These are phyloP conservation scores for Phataginus tricuspis DNA, from an alignment of 2,797 vertebrate species.

Conservation along the genomic window DNA sequence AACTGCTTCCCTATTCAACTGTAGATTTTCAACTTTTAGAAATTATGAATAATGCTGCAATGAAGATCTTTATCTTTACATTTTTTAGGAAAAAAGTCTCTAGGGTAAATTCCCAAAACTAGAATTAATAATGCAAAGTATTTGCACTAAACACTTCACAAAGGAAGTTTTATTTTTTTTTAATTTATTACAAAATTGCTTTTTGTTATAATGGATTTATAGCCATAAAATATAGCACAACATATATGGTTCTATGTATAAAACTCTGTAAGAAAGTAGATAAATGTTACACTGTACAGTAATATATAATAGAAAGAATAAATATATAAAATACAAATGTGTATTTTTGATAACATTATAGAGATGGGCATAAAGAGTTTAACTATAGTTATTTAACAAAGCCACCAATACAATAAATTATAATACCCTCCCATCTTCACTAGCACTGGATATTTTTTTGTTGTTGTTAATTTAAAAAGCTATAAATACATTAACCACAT, in stretches of 20 bases:
- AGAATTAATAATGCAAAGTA: not conserved
- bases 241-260: not conserved
- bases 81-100: not conserved
- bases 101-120: not conserved
- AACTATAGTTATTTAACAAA: not conserved
- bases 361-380: not conserved
- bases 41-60: not conserved
- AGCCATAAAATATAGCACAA: not conserved
- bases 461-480: not conserved
- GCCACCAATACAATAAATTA: not conserved
- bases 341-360: not conserved
- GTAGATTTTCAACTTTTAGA: not conserved
- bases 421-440: not conserved
- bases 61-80: not conserved
- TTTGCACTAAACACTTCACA: not conserved
- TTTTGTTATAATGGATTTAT: conserved; percentile 1
- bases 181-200: not conserved
- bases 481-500: not conserved
- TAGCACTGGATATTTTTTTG: not conserved
- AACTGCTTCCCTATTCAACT: not conserved
- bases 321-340: not conserved
- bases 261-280: not conserved
- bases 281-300: not conserved
- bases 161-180: not conserved
- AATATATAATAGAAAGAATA: not conserved